Conservation (phyloP, 2,113 vertebrate genomes). For the Melanotaenia duboulayi region DNA sequence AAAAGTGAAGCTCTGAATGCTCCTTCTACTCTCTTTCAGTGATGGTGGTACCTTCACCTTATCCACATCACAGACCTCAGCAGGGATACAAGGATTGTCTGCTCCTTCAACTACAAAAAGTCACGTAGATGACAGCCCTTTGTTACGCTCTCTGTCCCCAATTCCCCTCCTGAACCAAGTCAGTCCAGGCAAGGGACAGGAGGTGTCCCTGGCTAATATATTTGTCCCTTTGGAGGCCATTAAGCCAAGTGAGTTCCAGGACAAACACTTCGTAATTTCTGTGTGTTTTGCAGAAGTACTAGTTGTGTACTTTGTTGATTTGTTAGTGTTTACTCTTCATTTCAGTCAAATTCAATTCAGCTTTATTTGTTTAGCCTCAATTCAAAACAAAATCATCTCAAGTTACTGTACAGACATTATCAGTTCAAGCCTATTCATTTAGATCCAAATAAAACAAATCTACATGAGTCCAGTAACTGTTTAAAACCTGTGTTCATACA, state of each 20-base stretch:
- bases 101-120: slow-evolving; percentile 34
- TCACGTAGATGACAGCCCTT: slow-evolving; percentile 80
- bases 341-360: background rate
- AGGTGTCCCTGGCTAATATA: slow-evolving; percentile 87
- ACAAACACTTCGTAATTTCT: background rate
- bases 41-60: slow-evolving; percentile 11
- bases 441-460: too few species aligned
- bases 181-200: slow-evolving; percentile 80
- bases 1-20: background rate
- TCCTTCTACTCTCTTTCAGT: slow-evolving; percentile 23
- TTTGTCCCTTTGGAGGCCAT: slow-evolving; percentile 91
- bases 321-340: too few species aligned
- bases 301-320: background rate
- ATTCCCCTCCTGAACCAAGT: slow-evolving; percentile 76
- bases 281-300: background rate
- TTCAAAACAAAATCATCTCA: too few species aligned
- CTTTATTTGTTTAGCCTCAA: background rate
- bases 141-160: slow-evolving; percentile 82
- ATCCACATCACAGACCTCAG: slow-evolving; percentile 69
- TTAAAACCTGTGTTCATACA: too few species aligned
- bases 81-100: slow-evolving; percentile 57
- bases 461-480: too few species aligned
- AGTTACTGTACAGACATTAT: too few species aligned
- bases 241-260: slow-evolving; percentile 89
- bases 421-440: too few species aligned